Evolutionary conservation across 2,113 vertebrate genomes (phyloP).

Genomic region (Plecturocebus donacophilus): DNA sequence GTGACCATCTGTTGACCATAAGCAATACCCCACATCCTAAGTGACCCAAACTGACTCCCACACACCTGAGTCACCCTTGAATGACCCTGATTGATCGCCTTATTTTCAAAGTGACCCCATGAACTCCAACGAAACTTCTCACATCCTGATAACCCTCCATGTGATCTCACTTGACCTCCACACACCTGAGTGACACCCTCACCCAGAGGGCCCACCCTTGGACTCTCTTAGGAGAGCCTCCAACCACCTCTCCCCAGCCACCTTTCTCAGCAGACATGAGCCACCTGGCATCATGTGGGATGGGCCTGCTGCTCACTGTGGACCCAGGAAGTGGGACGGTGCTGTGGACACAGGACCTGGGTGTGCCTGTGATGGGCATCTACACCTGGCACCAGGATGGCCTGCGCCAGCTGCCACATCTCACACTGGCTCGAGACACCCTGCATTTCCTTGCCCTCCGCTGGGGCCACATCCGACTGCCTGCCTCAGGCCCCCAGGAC

Average conservation of each 20-base stretch:
- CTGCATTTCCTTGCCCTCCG: slow-evolving; percentile 95
- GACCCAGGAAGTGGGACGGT: slow-evolving; percentile 92
- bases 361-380: slow-evolving; percentile 92
- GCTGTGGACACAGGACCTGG: slow-evolving; percentile 96
- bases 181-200: not conserved
- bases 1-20: not conserved
- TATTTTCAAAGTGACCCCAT: not conserved
- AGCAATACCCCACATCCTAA: not conserved
- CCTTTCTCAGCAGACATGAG: slow-evolving; percentile 89
- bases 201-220: not conserved
- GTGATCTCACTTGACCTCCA: not conserved
- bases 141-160: not conserved
- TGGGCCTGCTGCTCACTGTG: slow-evolving; percentile 94
- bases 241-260: not conserved
- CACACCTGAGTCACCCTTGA: not conserved
- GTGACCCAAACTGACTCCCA: not conserved
- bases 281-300: slow-evolving; percentile 93
- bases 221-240: not conserved
- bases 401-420: slow-evolving; percentile 91
- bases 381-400: slow-evolving; percentile 95
- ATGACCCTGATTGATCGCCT: not conserved
- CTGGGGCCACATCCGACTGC: slow-evolving; percentile 90
- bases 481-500: slow-evolving; percentile 87
- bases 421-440: slow-evolving; percentile 95
- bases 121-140: not conserved